phyloP scores from a whole-genome alignment of 1,140 invertebrate genomes.

The Cepaea nemoralis region DNA sequence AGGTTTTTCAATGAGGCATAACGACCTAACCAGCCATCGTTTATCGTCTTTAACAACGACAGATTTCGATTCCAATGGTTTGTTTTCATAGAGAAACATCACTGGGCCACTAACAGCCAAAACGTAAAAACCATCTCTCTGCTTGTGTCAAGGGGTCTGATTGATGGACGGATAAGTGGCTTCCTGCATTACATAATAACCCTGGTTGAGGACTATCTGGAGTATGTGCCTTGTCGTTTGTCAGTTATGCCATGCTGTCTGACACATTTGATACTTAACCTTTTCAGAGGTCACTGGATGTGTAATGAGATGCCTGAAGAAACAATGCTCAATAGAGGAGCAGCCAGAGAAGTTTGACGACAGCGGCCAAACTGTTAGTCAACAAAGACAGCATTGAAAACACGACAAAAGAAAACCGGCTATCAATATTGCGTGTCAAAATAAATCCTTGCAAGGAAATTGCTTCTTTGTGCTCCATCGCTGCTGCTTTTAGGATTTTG shows the following conservation, averaged over 20 bases:
- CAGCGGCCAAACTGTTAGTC: neutral
- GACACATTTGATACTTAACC: neutral
- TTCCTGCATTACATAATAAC: neutral
- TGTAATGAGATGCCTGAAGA: neutral
- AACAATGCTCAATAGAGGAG: neutral
- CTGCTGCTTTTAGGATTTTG: too few species aligned
- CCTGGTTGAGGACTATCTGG: neutral
- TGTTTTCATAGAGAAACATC: neutral
- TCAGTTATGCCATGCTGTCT: neutral
- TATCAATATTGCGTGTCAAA: too few species aligned
- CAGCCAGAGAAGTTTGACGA: neutral
- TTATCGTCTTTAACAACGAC: neutral
- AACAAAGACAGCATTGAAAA: neutral
- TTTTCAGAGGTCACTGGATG: neutral
- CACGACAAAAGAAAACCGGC: too few species aligned
- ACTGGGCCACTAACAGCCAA: neutral
- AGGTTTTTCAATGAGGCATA: constrained; percentile 18
- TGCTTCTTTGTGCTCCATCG: too few species aligned
- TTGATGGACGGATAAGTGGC: neutral
- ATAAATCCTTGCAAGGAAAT: too few species aligned
- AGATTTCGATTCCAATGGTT: neutral
- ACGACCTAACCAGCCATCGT: neutral
- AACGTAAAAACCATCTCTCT: neutral
- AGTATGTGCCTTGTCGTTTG: neutral
- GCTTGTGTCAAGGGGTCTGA: neutral